These are phyloP conservation scores for Anticlea derivata DNA, from an alignment of 2,888 invertebrate genomes.

Conservation along the genomic window DNA sequence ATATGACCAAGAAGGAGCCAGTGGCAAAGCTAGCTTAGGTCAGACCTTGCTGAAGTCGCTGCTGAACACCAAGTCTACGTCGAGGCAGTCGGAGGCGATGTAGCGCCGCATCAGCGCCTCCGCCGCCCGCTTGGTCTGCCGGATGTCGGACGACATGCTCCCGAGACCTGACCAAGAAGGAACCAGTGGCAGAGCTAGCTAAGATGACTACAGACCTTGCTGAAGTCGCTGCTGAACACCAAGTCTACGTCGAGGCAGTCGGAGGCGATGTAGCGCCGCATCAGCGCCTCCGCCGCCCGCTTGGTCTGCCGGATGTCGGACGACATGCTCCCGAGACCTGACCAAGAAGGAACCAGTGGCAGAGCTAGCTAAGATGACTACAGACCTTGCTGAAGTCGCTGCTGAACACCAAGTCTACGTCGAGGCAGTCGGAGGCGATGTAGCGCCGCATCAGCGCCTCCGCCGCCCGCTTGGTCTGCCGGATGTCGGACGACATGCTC, in stretches of 20 bases:
- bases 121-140: slow-evolving; percentile 52
- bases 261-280: slow-evolving; percentile 60
- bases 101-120: slow-evolving; percentile 59
- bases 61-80: slow-evolving; percentile 82
- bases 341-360: too few species aligned
- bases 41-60: slow-evolving; percentile 85
- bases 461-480: too few species aligned
- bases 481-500: too few species aligned
- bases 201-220: slow-evolving; percentile 66
- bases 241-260: slow-evolving; percentile 82
- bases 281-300: slow-evolving; percentile 51
- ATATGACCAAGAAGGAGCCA: too few species aligned
- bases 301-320: slow-evolving; percentile 49
- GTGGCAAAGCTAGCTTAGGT: too few species aligned
- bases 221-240: slow-evolving; percentile 82
- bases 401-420: too few species aligned
- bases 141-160: slow-evolving; percentile 46
- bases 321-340: slow-evolving; percentile 61
- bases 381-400: too few species aligned
- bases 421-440: too few species aligned
- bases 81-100: slow-evolving; percentile 63
- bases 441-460: too few species aligned
- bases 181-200: too few species aligned
- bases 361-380: too few species aligned
- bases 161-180: slow-evolving; percentile 71